Evolutionary conservation across 2,888 invertebrate genomes (phyloP), one percentile per base, ranked within the genome.

Genomic region (Carcina quercana): DNA sequence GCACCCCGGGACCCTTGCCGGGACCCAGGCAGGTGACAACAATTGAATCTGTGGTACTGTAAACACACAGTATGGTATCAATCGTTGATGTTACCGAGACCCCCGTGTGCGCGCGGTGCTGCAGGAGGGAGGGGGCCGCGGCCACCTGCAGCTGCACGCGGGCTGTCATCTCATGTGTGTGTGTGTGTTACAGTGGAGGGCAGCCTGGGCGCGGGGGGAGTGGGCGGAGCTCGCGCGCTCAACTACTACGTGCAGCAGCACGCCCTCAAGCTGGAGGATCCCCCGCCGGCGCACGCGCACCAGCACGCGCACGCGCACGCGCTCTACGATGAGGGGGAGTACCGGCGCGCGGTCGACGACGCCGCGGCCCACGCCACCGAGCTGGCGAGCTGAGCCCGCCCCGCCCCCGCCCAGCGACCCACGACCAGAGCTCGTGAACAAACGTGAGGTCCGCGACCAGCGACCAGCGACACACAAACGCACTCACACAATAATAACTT

Each of bases 341-440:
- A 59, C 65, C 59, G 69, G 36, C 64, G 63, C 59, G 59, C 51
- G 41, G 55, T 13, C n/a, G 26, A 38, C 38, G 46, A 41, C 40
- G 47, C 38, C 29, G 32, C 67, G 36, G 76, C 85, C 41, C 80
- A 85, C 35, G 86, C 86, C 36, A 86, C 86, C 15, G 85, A 86
- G 38, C 60, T 86, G 56, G 76, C 73, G 59, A 78, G 79, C 68
- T 79, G 73, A 76, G 61, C 75, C 25, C 17, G 30, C 40, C 24
- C 11, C 5, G 11, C 30, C 5, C 3, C 5, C 30, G 6, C 32
- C n/a, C n/a, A n/a, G n/a, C n/a, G n/a, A n/a, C 20, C 7, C 3
- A 10, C n/a, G 3, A 6, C 2, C 19, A 10, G 20, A 3, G 20
- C 20, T n/a, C 8, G 20, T 19, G 20, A n/a, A 7, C 3, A 2